Percentiles rank a stretch among this genome's conserved stretches.
These are phyloP conservation scores for Scaptomyza flava DNA, from an alignment of 2,888 invertebrate genomes.

Conservation along the genomic window DNA sequence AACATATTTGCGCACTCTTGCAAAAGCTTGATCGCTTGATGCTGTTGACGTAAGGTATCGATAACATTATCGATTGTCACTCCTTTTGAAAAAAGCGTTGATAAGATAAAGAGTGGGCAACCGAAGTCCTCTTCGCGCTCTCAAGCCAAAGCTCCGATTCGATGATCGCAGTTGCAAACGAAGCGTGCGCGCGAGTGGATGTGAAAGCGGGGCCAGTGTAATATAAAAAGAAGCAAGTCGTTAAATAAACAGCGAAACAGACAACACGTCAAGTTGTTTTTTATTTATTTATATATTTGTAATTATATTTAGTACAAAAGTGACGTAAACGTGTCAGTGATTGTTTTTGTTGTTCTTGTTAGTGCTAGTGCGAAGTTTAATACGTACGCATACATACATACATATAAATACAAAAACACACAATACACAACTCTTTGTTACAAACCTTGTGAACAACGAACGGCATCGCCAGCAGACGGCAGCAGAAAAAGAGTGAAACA, in stretches of 20 bases:
- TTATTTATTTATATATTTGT: slow-evolving; percentile 23
- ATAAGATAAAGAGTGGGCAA: slow-evolving; percentile 47
- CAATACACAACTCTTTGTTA: background rate
- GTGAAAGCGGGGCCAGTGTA: slow-evolving; percentile 24
- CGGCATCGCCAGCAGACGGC: slow-evolving; percentile 9
- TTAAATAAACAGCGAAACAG: slow-evolving; percentile 38
- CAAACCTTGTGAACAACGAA: slow-evolving; percentile 16
- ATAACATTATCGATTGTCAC: slow-evolving; percentile 22
- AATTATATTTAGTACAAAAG: slow-evolving; percentile 46
- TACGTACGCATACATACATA: slow-evolving; percentile 1
- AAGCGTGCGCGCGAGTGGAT: slow-evolving; percentile 51
- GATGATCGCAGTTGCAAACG: slow-evolving; percentile 52
- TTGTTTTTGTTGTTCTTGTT: slow-evolving; percentile 13
- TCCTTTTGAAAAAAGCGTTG: slow-evolving; percentile 10
- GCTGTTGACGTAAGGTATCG: slow-evolving; percentile 16
- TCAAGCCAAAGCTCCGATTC: slow-evolving; percentile 41
- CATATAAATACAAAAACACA: background rate
- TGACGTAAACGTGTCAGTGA: slow-evolving; percentile 36
- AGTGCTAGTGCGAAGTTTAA: slow-evolving; percentile 25
- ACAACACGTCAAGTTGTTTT: slow-evolving; percentile 21
- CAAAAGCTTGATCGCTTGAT: slow-evolving; percentile 19
- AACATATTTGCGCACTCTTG: background rate
- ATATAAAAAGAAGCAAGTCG: slow-evolving; percentile 37
- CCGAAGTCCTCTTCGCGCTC: slow-evolving; percentile 25
- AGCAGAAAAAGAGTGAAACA: background rate